Conservation (phyloP, 2,113 vertebrate species). For the Malurus melanocephalus region DNA sequence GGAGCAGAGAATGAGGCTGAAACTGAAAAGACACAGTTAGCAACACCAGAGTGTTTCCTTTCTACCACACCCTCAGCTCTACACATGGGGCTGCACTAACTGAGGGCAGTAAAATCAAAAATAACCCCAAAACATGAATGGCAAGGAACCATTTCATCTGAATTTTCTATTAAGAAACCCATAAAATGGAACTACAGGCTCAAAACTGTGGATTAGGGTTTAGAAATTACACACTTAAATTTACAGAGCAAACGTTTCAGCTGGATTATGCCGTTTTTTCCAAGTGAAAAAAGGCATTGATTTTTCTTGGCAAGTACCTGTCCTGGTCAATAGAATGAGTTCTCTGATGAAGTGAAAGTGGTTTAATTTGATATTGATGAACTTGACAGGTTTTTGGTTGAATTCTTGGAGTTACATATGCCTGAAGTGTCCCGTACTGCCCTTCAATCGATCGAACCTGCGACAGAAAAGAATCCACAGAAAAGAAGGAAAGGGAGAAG, state of each 20-base stretch:
- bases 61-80: neutral
- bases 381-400: slow-evolving; percentile 96
- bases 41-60: neutral
- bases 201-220: neutral
- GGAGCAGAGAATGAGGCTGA: neutral
- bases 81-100: neutral
- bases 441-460: slow-evolving; percentile 96
- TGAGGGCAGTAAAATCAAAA: neutral
- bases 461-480: neutral
- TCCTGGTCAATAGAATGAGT: slow-evolving; percentile 84
- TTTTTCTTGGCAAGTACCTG: slow-evolving; percentile 72
- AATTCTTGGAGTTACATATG: slow-evolving; percentile 91
- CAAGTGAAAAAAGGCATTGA: neutral
- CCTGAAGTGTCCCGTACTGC: slow-evolving; percentile 92
- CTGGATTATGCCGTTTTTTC: neutral
- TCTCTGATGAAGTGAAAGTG: slow-evolving; percentile 94
- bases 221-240: neutral
- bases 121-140: neutral
- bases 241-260: neutral
- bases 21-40: slow-evolving; percentile 2
- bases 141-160: neutral
- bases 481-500: neutral
- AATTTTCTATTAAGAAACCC: neutral
- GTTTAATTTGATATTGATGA: slow-evolving; percentile 92
- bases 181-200: neutral